Base-by-base conservation (phyloP, 1,140 invertebrate genomes). In the Chrysomallon squamiferum region DNA sequence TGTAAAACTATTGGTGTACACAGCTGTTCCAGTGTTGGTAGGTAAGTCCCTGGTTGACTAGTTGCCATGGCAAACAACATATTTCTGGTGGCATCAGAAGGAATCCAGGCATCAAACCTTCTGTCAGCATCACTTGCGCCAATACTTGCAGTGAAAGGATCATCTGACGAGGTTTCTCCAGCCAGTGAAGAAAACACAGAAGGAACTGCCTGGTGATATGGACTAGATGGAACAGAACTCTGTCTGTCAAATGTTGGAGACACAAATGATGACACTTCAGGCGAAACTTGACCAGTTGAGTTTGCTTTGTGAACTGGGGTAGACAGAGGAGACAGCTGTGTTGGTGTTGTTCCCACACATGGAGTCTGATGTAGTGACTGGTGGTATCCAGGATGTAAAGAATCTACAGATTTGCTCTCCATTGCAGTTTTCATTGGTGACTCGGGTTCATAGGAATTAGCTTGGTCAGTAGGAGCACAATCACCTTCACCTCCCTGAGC, bases 61-160 rank as follows among this genome's bases (percentile, higher is more conserved):
- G 89, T 91, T 79, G 89, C 77, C 85, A 89, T 88, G 80, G 85
- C 79, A 71, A 90, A 87, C 20, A 92, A 82, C 43, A 89, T 88
- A 76, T 89, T 88, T 72, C 89, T 87, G 3, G 91, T 91, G 63
- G 87, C 86, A 66, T 91, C 89, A 68, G 87, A 89, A 7, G 92
- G 91, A 74, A 93, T 90, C 92, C 92, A 93, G 3, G 91, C 90
- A 88, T 93, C 91, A 81, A 90, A 86, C 64, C 90, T 85, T 72
- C 91, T 85, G 72, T 92, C 91, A 32, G 74, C 62, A 50, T 85
- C 83, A 72, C 78, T 83, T 73, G 79, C 78, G 35, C 75, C 65
- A 9, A 84, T 41, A 69, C 76, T 77, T 18, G 74, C 66, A 18
- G 79, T 72, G 57, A 85, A 84, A 25, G 74, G 68, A 70, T 85